phyloP scores from a whole-genome alignment of 2,113 vertebrate genomes.

The Myodes glareolus region DNA sequence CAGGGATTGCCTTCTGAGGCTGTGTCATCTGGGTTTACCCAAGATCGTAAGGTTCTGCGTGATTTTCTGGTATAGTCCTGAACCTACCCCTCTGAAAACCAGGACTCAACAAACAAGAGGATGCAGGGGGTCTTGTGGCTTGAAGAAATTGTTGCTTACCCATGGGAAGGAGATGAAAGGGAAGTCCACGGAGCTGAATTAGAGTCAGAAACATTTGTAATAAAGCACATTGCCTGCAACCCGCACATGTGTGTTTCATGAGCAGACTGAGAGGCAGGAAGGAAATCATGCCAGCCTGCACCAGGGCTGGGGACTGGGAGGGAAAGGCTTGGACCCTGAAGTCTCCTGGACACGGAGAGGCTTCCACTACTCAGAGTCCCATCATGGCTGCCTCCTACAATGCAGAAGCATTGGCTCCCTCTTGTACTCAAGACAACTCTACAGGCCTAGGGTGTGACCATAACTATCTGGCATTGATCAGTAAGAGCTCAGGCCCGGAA shows the following conservation, averaged over 20 bases:
- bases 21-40: not conserved
- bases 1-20: not conserved
- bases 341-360: not conserved
- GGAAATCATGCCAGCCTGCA: not conserved
- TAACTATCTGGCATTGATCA: not conserved
- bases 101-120: not conserved
- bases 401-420: not conserved
- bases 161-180: not conserved
- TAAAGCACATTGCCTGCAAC: not conserved
- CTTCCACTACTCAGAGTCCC: not conserved
- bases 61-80: not conserved
- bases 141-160: not conserved
- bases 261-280: not conserved
- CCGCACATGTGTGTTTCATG: not conserved
- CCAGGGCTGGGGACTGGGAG: rapidly evolving
- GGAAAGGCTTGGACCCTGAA: not conserved
- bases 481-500: not conserved
- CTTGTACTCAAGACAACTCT: not conserved
- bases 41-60: not conserved
- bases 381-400: not conserved
- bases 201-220: not conserved
- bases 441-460: not conserved
- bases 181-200: not conserved
- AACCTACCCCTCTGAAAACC: not conserved
- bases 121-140: not conserved